Base-by-base conservation (phyloP, 2,888 invertebrate genomes). In the Lepidonotus clava region DNA sequence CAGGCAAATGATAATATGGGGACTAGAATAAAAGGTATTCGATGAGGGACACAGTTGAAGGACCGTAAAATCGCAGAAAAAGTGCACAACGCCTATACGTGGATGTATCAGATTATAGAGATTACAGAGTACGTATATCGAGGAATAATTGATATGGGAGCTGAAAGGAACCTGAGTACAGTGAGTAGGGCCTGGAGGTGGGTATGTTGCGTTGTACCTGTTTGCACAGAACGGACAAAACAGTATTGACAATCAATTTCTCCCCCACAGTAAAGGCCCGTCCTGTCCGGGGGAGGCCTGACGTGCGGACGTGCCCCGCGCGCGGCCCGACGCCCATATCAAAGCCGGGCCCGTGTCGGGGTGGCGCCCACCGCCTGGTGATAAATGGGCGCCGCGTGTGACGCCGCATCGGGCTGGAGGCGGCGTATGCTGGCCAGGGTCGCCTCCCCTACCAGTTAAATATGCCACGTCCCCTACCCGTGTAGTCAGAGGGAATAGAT, bases 321-420 rank as follows among this genome's bases (percentile, higher is more conserved):
- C 46, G 18, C 18, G 18, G 8, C 71, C 4, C 24, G 14, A 11
- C 8, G 14, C 36, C 71, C 71, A 36, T 4, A 11, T 38, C 71
- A 71, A 18, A 11, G 46, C 8, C 46, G 8, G 46, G 46, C 46
- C 46, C 8, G 8, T 18, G 18, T 8, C 46, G 8, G 46, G 8
- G 8, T 46, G 46, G 8, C 46, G 46, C 46, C 46, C 8, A 46
- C 46, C 46, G 46, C 46, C 46, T 71, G 36, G 34, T 71, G 71
- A 71, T 38, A 71, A 11, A 71, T 71, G 71, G 36, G 14, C 21
- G 8, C 8, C 14, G 71, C 36, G 71, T 71, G 71, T 71, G 71
- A 71, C 71, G 71, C 71, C 36, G 71, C 71, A 71, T 71, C 46
- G n/a, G n/a, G n/a, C n/a, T n/a, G n/a, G n/a, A n/a, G n/a, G n/a